phyloP scores from a whole-genome alignment of 2,797 vertebrate species.

The Lepus townsendii region DNA sequence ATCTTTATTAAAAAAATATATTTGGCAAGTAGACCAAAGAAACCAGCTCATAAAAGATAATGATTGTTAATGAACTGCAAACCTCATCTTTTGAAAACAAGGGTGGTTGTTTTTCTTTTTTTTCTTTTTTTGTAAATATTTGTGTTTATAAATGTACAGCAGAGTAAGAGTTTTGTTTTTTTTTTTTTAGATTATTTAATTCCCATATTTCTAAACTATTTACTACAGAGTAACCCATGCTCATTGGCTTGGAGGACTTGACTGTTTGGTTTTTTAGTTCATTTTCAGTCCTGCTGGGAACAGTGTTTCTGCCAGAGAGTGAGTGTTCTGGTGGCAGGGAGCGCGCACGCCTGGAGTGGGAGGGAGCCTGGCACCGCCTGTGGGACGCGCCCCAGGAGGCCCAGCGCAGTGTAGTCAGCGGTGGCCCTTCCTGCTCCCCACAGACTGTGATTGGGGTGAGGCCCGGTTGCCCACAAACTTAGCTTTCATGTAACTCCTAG shows the following conservation, averaged over 20 bases:
- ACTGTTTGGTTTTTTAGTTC: slow-evolving; percentile 83
- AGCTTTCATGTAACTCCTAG: slow-evolving; percentile 85
- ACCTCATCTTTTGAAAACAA: slow-evolving; percentile 90
- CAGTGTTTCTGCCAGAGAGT: slow-evolving; percentile 82
- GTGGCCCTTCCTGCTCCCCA: neutral
- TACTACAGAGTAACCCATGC: slow-evolving; percentile 91
- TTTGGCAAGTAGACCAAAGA: slow-evolving; percentile 91
- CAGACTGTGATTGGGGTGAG: slow-evolving; percentile 66
- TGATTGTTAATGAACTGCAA: slow-evolving; percentile 88
- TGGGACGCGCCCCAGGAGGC: slow-evolving; percentile 77
- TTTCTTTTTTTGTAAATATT: slow-evolving; percentile 93
- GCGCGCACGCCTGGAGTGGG: slow-evolving; percentile 76
- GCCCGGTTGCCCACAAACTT: slow-evolving; percentile 79
- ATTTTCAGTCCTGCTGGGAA: slow-evolving; percentile 84
- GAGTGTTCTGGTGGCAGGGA: slow-evolving; percentile 72
- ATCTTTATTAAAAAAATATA: slow-evolving; percentile 82
- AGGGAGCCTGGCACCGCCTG: slow-evolving; percentile 35
- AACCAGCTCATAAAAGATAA: slow-evolving; percentile 88
- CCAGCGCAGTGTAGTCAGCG: slow-evolving; percentile 57
- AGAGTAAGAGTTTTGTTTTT: slow-evolving; percentile 91
- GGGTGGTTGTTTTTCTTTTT: slow-evolving; percentile 66
- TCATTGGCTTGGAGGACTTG: slow-evolving; percentile 90
- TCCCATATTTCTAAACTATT: slow-evolving; percentile 93
- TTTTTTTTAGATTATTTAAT: slow-evolving; percentile 96
- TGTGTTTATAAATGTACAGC: slow-evolving; percentile 95